Evolutionary conservation across 2,113 vertebrate species (phyloP), one percentile per base, ranked within the genome.

Genomic region (Lepus europaeus): DNA sequence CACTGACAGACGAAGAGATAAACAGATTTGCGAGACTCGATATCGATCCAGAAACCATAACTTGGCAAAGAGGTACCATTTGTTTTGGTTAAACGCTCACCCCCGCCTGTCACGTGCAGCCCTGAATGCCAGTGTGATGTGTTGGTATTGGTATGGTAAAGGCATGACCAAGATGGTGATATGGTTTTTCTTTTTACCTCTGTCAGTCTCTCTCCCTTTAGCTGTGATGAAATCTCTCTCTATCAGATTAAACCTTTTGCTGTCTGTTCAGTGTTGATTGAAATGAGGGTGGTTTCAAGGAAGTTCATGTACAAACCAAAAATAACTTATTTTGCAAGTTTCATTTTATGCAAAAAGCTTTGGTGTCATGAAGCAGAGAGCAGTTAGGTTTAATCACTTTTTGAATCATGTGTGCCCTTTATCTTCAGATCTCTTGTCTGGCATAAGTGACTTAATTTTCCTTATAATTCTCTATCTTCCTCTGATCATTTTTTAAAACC

Each of bases 31-130:
- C 98, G 97, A 99, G 99, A 95, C 31, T 99, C 97, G 99, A 99
- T 97, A 99, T 99, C 20, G 99, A 99, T 77, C 99, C 99, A 2
- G 98, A 98, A 93, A 98, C 99, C 9, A 98, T 99, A 96, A 99
- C 99, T 0, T 99, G 99, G 99, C 99, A 99, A 90, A 99, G 99
- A 99, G 99, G 99, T 99, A 99, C 39, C 20, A 1, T 39, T 86
- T 14, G 16, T 56, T 45, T 68, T 51, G 12, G 19, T 17, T 83
- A 4, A 5, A 4, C n/a, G 27, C 22, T 45, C 2, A 2, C n/a
- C n/a, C 73, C 33, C 3, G 6, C 45, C 45, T 39, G 45, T 45
- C 45, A 45, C 45, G 45, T 45, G 45, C 45, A 45, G 45, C 45
- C 45, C 45, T 7, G 45, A 45, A 45, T 59, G 56, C 14, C 19